phyloP scores from a whole-genome alignment of 2,797 vertebrate species.

The Gymnodraco acuticeps region DNA sequence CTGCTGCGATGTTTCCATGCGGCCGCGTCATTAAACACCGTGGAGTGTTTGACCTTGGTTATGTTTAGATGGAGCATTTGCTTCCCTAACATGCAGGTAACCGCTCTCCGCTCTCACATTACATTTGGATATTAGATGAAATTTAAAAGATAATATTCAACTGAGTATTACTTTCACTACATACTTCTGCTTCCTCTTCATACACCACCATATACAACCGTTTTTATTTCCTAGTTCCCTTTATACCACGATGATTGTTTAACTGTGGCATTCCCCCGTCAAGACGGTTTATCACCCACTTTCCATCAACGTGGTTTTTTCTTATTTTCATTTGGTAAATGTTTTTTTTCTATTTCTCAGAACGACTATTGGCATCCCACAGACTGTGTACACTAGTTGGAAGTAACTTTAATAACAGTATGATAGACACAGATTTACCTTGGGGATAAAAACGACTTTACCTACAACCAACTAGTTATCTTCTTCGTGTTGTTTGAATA shows the following conservation, averaged over 20 bases:
- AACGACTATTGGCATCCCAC: not conserved
- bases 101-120: not conserved
- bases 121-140: not conserved
- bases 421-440: not conserved
- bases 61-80: not conserved
- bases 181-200: conserved; percentile 42
- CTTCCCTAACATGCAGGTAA: not conserved
- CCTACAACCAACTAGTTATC: not conserved
- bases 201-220: not conserved
- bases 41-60: not conserved
- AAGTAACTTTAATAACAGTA: conserved; percentile 2
- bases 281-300: not conserved
- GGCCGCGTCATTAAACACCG: not conserved
- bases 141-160: not conserved
- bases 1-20: not conserved
- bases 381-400: not conserved
- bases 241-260: not conserved
- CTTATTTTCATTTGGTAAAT: not conserved
- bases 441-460: not conserved
- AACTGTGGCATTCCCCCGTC: conserved; percentile 2
- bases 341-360: not conserved
- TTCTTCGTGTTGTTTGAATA: not conserved
- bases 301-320: not conserved
- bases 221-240: conserved; percentile 11
- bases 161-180: not conserved